These are phyloP conservation scores for Benitochromis conjunctus DNA, from an alignment of 2,113 vertebrate species.

Conservation along the genomic window DNA sequence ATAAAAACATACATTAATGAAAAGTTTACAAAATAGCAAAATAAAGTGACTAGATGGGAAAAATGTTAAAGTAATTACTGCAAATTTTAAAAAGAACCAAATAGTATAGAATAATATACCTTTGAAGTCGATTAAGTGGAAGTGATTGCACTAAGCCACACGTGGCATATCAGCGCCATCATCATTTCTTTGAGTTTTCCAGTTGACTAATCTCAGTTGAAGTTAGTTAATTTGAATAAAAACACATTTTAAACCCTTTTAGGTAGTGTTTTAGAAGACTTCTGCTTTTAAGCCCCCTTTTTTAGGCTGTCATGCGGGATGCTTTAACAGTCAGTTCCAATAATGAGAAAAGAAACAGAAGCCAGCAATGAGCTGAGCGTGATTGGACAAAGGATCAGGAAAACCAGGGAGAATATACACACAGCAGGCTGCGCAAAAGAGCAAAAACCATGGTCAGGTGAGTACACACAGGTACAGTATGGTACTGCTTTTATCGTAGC, in stretches of 20 bases:
- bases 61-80: neutral
- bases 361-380: neutral
- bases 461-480: neutral
- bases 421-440: neutral
- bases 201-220: no score
- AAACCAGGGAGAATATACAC: neutral
- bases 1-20: neutral
- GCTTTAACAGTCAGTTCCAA: neutral
- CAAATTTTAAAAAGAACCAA: neutral
- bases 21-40: neutral
- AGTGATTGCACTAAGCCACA: neutral
- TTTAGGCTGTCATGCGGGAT: neutral
- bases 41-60: neutral
- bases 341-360: neutral
- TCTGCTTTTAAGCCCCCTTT: neutral
- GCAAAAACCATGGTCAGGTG: neutral
- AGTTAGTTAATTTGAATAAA: no score
- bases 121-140: neutral
- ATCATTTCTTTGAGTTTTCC: neutral
- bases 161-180: rapidly evolving
- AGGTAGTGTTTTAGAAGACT: neutral
- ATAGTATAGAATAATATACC: rapidly evolving
- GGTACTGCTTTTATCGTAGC: neutral
- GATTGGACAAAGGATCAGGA: neutral
- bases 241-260: rapidly evolving